Conservation (phyloP, 2,113 vertebrate genomes). For the Sinocyclocheilus maitianheensis region DNA sequence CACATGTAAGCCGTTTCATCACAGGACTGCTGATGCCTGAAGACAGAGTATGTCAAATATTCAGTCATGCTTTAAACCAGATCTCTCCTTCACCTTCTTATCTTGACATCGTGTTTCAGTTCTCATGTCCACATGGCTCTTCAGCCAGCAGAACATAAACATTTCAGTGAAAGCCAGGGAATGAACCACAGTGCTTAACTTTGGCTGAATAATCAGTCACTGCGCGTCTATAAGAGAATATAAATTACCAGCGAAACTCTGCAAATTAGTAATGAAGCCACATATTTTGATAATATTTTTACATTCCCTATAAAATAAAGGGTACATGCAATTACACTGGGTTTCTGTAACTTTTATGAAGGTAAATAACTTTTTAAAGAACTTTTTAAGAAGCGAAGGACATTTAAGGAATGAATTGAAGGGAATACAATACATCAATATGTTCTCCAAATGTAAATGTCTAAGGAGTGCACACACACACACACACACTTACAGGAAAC, state of each 20-base stretch:
- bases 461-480: no score
- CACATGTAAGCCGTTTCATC: background rate
- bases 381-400: no score
- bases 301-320: background rate
- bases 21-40: slow-evolving; percentile 32
- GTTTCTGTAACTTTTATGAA: no score
- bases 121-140: slow-evolving; percentile 64
- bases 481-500: no score
- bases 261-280: background rate
- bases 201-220: slow-evolving; percentile 41
- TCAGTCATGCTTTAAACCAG: slow-evolving; percentile 62
- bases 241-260: background rate
- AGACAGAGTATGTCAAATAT: slow-evolving; percentile 68
- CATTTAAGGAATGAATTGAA: no score
- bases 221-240: background rate
- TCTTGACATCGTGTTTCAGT: slow-evolving; percentile 67
- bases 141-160: slow-evolving; percentile 65
- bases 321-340: background rate
- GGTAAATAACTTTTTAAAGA: no score
- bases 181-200: slow-evolving; percentile 45
- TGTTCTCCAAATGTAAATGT: no score
- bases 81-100: slow-evolving; percentile 65
- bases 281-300: background rate
- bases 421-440: no score
- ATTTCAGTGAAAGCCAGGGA: slow-evolving; percentile 33